Evolutionary conservation across 1,140 invertebrate genomes (phyloP).

Genomic region (Drosophila tristis): DNA sequence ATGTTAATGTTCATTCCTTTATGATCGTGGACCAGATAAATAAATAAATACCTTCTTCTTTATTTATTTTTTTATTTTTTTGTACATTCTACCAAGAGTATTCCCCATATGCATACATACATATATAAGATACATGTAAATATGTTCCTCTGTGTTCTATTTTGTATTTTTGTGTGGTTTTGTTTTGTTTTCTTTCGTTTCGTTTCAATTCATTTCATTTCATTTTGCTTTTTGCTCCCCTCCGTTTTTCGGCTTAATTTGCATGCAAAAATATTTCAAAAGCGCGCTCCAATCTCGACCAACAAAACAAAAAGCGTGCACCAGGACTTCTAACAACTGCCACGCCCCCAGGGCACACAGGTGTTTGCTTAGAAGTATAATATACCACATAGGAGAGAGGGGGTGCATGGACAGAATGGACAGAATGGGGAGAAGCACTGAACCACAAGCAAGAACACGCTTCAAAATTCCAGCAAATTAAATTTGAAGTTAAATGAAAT

Average conservation of each 20-base stretch:
- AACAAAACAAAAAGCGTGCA: slow-evolving; percentile 46
- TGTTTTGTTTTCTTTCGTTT: slow-evolving; percentile 12
- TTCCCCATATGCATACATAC: too few relatives aligned
- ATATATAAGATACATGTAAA: too few relatives aligned
- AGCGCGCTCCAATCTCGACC: slow-evolving; percentile 47
- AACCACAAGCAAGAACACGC: neutral
- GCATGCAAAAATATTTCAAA: slow-evolving; percentile 75
- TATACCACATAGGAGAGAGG: slow-evolving; percentile 9
- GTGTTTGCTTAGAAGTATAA: slow-evolving; percentile 28
- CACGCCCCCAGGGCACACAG: slow-evolving; percentile 15
- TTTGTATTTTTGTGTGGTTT: slow-evolving; percentile 12
- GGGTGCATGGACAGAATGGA: slow-evolving; percentile 1
- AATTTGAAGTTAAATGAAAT: slow-evolving; percentile 61
- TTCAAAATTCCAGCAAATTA: slow-evolving; percentile 58
- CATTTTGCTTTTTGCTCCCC: slow-evolving; percentile 11
- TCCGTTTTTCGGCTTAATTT: slow-evolving; percentile 53
- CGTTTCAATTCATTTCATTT: slow-evolving; percentile 25
- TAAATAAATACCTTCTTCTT: too few relatives aligned
- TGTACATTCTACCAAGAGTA: too few relatives aligned
- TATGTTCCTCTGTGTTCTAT: slow-evolving; percentile 20
- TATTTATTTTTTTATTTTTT: too few relatives aligned
- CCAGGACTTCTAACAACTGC: slow-evolving; percentile 48
- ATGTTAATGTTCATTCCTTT: too few relatives aligned
- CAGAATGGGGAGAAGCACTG: neutral
- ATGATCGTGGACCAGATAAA: too few relatives aligned